A percentile compares a stretch with the other conserved stretches of the same genome.
phyloP scores from a whole-genome alignment of 2,888 invertebrate species.

The Acrobasis consociella region DNA sequence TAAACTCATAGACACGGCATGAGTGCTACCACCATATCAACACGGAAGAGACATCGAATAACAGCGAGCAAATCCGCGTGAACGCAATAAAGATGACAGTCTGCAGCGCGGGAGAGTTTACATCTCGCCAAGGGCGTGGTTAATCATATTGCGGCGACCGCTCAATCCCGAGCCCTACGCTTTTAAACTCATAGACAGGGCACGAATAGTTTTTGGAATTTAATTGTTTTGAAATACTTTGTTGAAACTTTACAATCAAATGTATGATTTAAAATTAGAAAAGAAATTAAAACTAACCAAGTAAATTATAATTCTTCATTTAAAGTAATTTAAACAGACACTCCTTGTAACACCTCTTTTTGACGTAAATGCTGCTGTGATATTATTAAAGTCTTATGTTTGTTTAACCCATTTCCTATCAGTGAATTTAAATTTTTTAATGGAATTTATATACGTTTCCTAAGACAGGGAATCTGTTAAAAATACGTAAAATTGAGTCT shows the following conservation, averaged over 20 bases:
- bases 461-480: too few species aligned
- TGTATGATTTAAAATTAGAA: not conserved
- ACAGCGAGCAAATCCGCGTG: not conserved
- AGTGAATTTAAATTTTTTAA: not conserved
- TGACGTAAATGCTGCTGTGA: too few species aligned
- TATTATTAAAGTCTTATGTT: too few species aligned
- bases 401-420: too few species aligned
- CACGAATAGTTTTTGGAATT: not conserved
- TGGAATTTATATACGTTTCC: too few species aligned
- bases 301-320: too few species aligned
- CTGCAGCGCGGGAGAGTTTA: constrained; percentile 11
- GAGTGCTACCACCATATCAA: not conserved
- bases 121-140: constrained; percentile 61
- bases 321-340: too few species aligned
- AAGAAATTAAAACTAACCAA: too few species aligned
- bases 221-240: not conserved
- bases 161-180: constrained; percentile 39
- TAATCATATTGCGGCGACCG: constrained; percentile 65
- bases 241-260: not conserved
- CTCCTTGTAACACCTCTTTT: not conserved
- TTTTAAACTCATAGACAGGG: constrained; percentile 34
- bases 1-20: constrained; percentile 33
- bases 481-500: too few species aligned
- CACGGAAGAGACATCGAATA: too few species aligned
- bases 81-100: not conserved